Percentiles rank a stretch among this genome's conserved stretches.
These are phyloP conservation scores for Icerya purchasi DNA, from an alignment of 2,888 invertebrate species.

Conservation along the genomic window DNA sequence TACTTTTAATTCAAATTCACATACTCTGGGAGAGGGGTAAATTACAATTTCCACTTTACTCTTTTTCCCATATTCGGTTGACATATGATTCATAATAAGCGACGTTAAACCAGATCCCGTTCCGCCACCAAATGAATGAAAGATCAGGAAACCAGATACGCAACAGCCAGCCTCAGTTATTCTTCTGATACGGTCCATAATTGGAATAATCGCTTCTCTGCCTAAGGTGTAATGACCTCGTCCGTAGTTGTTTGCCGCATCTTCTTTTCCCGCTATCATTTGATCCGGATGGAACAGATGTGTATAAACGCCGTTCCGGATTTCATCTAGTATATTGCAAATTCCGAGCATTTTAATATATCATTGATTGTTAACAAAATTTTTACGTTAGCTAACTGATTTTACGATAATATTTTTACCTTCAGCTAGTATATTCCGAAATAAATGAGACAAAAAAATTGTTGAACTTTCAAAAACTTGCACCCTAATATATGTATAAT, in stretches of 20 bases:
- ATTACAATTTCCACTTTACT: not conserved
- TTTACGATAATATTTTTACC: too few species aligned
- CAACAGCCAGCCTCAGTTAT: conserved; percentile 40
- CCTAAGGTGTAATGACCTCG: conserved; percentile 10
- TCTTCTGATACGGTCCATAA: conserved; percentile 43
- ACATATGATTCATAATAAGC: not conserved
- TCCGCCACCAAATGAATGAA: conserved; percentile 41
- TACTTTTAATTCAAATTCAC: too few species aligned
- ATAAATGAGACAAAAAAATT: too few species aligned
- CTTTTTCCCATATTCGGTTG: not conserved
- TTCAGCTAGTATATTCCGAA: too few species aligned
- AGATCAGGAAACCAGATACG: conserved; percentile 35
- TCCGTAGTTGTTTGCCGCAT: conserved; percentile 11
- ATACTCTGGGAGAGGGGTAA: not conserved
- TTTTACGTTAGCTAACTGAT: too few species aligned
- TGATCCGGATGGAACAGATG: conserved; percentile 11
- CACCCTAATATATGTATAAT: too few species aligned
- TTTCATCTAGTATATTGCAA: conserved; percentile 8
- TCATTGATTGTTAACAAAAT: too few species aligned
- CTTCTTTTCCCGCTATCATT: conserved; percentile 13
- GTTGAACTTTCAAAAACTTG: too few species aligned
- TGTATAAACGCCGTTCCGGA: conserved; percentile 5
- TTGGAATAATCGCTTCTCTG: conserved; percentile 29
- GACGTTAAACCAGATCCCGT: conserved; percentile 56
- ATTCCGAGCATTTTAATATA: too few species aligned